Evolutionary conservation across 2,888 invertebrate species (phyloP), one percentile per base, ranked within the genome.

Genomic region (Melieria picta): DNA sequence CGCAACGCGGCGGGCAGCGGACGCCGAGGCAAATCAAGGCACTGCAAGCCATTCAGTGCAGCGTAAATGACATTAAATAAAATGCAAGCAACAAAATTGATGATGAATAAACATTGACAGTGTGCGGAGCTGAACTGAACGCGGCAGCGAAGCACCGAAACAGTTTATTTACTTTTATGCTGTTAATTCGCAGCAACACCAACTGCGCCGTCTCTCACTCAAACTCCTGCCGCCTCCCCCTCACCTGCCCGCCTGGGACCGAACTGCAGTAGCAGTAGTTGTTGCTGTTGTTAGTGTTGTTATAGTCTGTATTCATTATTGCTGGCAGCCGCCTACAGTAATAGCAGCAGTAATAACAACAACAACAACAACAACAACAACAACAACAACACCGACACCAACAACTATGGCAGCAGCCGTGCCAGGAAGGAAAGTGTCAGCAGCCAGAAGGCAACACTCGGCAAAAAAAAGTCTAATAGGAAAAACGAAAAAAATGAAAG

Each of bases 141-240:
- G 30, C 30, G 30, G 30, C 30, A 30, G 2, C 30, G 30, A 30
- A 30, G 30, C 30, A 30, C 30, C 30, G 30, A 30, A 30, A 30
- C 30, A 30, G 30, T 61, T 61, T 61, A 43, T 11, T 62, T 45
- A 7, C 46, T 45, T 47, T 62, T 62, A 62, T 13, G 60, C 50
- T 55, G 67, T 58, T 67, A 58, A 67, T 67, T 67, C 60, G n/a
- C 42, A 58, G 42, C 48, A 48, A 43, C 60, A 58, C 61, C n/a
- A 62, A 46, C 13, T 62, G 13, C 13, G 13, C 30, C 30, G 2
- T 30, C 30, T 30, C 30, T 30, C 30, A 30, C 30, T 30, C 30
- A 30, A 30, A 30, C n/a, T n/a, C n/a, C n/a, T n/a, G n/a, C 30
- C 3, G 30, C 30, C 30, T 30, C 2, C 30, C 2, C 30, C 30